Percentiles rank a stretch among this genome's conserved stretches.
These are phyloP conservation scores for Nephila pilipes DNA, from an alignment of 1,140 invertebrate genomes.

Conservation along the genomic window DNA sequence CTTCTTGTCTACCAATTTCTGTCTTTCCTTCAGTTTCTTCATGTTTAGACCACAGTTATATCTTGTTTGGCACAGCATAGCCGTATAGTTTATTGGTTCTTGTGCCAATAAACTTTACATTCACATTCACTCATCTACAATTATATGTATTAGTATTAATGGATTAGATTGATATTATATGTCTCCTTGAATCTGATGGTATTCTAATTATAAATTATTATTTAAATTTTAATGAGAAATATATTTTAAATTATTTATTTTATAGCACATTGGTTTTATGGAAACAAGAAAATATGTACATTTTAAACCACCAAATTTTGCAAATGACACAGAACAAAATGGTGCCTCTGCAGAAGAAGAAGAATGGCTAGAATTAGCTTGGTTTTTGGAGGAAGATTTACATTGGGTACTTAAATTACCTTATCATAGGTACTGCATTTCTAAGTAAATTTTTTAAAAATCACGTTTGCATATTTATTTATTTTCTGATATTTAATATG, in stretches of 20 bases:
- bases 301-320: slow-evolving; percentile 80
- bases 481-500: neutral
- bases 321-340: neutral
- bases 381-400: slow-evolving; percentile 84
- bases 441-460: neutral
- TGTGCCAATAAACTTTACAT: too few species aligned
- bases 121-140: too few species aligned
- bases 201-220: too few species aligned
- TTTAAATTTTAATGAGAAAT: too few species aligned
- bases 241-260: neutral
- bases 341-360: slow-evolving; percentile 82
- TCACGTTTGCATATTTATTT: neutral
- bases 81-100: too few species aligned
- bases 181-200: too few species aligned
- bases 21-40: too few species aligned
- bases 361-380: slow-evolving; percentile 84
- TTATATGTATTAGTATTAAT: too few species aligned
- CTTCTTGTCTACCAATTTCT: too few species aligned
- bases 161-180: too few species aligned
- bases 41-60: too few species aligned
- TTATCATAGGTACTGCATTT: slow-evolving; percentile 82
- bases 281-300: slow-evolving; percentile 80
- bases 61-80: too few species aligned
- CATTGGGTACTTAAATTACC: slow-evolving; percentile 83
- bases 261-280: slow-evolving; percentile 81